Base-by-base conservation (phyloP, 2,797 vertebrate species). In the Melanotaenia parkinsoni region DNA sequence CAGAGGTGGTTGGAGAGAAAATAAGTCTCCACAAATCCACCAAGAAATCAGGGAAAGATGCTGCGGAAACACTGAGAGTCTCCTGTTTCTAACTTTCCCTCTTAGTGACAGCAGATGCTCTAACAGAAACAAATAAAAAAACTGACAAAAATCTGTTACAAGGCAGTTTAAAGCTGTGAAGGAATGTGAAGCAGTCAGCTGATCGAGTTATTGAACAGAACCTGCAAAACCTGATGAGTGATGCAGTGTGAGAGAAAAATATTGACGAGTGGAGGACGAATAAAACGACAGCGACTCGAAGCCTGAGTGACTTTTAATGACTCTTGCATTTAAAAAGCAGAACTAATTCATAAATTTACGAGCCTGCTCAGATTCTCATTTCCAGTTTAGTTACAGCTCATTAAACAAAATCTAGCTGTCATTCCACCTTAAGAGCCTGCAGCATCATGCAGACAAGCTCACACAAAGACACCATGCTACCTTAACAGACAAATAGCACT, bases 261-360 rank as follows among this genome's bases (percentile, higher is more conserved):
- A 50, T n/a, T 50, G 20, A 50, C 7, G 45, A 38, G 43, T 20
- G 3, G 43, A 45, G 14, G 40, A 43, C 13, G 43, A 50, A 9
- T 47, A n/a, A 50, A n/a, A n/a, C 20, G 56, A 43, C 54, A 32
- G 53, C 12, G 3, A 33, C 63, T 35, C 22, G 22, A 53, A 65
- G 63, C 18, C 16, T 11, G 35, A 26, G 37, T 14, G 7, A 5
- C 2, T 9, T 61, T 74, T 74, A 16, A 76, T 30, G 66, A 64
- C 45, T 76, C 47, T 3, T 76, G n/a, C 35, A 64, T 60, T 76
- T 65, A 51, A 68, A 67, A 61, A 72, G 72, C 63, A 65, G 76
- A 67, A 78, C 79, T 57, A 51, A 71, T 67, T 50, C 37, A 28
- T 9, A 59, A 32, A 72, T 61, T 45, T 68, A 82, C 11, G 13